Conservation (phyloP, 2,888 invertebrate species). For the Protonemura montana region DNA sequence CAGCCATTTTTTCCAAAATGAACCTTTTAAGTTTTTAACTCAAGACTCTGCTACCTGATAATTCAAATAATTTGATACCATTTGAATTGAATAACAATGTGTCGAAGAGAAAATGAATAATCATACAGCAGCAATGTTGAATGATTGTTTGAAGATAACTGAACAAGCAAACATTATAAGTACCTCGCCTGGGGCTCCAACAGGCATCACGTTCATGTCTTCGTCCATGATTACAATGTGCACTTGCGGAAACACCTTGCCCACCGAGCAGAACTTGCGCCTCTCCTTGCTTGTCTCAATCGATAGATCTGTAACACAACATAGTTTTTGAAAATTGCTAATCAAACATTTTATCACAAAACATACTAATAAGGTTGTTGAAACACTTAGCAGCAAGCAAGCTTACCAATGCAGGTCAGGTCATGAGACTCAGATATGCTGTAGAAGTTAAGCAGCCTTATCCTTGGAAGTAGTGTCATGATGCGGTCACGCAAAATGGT, state of each 20-base stretch:
- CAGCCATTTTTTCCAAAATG: too few species aligned
- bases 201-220: slow-evolving; percentile 50
- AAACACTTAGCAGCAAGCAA: too few species aligned
- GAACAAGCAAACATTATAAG: background rate
- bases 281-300: slow-evolving; percentile 44
- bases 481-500: slow-evolving; percentile 51
- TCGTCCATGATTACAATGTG: slow-evolving; percentile 52
- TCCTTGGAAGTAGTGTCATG: slow-evolving; percentile 50
- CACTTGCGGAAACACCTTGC: slow-evolving; percentile 51
- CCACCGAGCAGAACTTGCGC: slow-evolving; percentile 52
- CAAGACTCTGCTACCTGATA: too few species aligned
- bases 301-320: slow-evolving; percentile 49
- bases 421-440: slow-evolving; percentile 54
- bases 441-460: slow-evolving; percentile 53
- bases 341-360: too few species aligned
- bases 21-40: too few species aligned
- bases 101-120: too few species aligned
- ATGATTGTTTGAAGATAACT: too few species aligned
- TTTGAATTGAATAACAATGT: too few species aligned
- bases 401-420: slow-evolving; percentile 52
- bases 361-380: too few species aligned
- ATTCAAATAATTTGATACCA: too few species aligned
- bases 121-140: too few species aligned
- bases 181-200: slow-evolving; percentile 53
- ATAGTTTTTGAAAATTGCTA: too few species aligned